A percentile compares a stretch with the other conserved stretches of the same genome.
phyloP scores from a whole-genome alignment of 2,113 vertebrate species.

The Ceyx cyanopectus region DNA sequence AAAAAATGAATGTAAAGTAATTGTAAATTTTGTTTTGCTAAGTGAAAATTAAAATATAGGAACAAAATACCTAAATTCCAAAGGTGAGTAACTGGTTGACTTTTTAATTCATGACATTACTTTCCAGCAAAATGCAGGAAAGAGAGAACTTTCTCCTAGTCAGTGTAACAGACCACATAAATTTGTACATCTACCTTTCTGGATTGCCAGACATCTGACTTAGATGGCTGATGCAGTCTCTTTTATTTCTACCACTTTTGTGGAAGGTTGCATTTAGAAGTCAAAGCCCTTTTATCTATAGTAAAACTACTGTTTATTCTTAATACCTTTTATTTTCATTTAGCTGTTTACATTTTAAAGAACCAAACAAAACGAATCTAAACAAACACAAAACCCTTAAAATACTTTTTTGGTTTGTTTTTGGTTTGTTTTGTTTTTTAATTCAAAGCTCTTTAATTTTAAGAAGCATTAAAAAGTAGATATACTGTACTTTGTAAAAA shows the following conservation, averaged over 20 bases:
- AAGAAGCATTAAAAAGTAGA: background rate
- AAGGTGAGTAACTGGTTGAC: background rate
- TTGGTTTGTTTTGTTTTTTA: too few relatives aligned
- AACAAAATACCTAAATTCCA: background rate
- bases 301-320: background rate
- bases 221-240: background rate
- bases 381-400: background rate
- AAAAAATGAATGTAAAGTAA: background rate
- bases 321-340: background rate
- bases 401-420: background rate
- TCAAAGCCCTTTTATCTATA: background rate
- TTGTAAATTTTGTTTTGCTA: background rate
- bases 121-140: background rate
- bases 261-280: background rate
- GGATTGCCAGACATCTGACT: background rate
- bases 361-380: too few relatives aligned
- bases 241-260: background rate
- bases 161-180: fast-evolving
- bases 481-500: background rate
- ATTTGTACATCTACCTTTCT: background rate
- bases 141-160: background rate
- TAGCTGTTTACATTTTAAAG: background rate
- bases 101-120: background rate
- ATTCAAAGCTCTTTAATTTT: background rate
- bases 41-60: background rate